phyloP scores from a whole-genome alignment of 2,888 invertebrate genomes.

The Drosophila meridiana region DNA sequence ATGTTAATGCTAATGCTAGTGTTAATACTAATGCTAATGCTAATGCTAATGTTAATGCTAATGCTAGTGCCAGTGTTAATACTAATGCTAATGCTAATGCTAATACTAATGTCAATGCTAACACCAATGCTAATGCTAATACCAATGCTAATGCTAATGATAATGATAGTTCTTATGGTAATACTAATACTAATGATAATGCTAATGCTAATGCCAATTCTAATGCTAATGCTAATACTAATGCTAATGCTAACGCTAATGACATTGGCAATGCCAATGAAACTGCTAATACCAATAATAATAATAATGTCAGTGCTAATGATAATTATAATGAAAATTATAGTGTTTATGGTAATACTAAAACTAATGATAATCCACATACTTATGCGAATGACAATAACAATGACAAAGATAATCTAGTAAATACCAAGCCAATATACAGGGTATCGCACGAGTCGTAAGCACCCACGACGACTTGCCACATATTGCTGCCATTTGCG shows the following conservation, averaged over 20 bases:
- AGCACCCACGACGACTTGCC: neutral
- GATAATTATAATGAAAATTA: neutral
- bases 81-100: neutral
- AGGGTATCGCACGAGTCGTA: constrained; percentile 13
- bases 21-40: neutral
- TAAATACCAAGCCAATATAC: neutral
- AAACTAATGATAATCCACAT: neutral
- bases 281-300: neutral
- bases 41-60: neutral
- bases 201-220: too few species aligned
- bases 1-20: neutral
- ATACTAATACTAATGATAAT: neutral
- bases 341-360: neutral
- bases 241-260: neutral
- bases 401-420: neutral
- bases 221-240: neutral
- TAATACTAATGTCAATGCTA: neutral
- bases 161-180: neutral
- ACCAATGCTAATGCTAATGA: neutral
- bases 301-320: neutral
- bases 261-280: neutral
- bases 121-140: neutral
- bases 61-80: neutral
- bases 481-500: constrained; percentile 27
- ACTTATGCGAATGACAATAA: neutral